Evolutionary conservation across 2,888 invertebrate species (phyloP).

Genomic region (Lithophane ornitopus): DNA sequence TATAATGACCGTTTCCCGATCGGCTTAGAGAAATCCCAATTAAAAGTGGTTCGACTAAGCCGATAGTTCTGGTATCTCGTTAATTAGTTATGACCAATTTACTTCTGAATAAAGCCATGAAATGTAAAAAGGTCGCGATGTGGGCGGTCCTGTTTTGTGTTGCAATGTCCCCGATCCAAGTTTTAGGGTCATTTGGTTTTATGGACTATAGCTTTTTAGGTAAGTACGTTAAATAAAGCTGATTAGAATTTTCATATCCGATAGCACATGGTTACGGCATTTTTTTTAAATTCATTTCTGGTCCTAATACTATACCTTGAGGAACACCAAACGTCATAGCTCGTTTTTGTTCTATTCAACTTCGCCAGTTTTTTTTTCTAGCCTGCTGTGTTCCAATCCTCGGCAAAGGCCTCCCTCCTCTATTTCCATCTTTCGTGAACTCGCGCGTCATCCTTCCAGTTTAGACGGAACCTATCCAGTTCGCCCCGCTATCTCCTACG

Average conservation of each 20-base stretch:
- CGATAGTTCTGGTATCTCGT: conserved; percentile 47
- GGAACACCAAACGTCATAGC: neutral
- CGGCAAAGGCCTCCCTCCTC: neutral
- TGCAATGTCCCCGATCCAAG: conserved; percentile 38
- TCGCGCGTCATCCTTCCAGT: too few relatives aligned
- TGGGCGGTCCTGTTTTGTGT: conserved; percentile 51
- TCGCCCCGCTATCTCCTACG: too few relatives aligned
- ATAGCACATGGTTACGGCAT: neutral
- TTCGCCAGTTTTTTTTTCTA: neutral
- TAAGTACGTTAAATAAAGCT: neutral
- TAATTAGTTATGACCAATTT: conserved; percentile 61
- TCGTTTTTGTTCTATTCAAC: neutral
- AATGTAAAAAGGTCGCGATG: conserved; percentile 45
- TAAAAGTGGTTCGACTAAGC: conserved; percentile 51
- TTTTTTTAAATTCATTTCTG: neutral
- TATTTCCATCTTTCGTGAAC: too few relatives aligned
- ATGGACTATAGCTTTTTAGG: neutral
- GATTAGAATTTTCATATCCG: neutral
- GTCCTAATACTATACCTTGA: conserved; percentile 7
- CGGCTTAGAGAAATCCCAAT: conserved; percentile 58
- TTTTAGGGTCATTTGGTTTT: conserved; percentile 32
- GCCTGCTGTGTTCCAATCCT: neutral
- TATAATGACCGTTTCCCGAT: conserved; percentile 33
- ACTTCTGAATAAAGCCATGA: conserved; percentile 51
- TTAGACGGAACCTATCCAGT: too few relatives aligned